Percentiles rank a stretch among this genome's conserved stretches.
These are phyloP conservation scores for Hydrozoanthus gracilis DNA, from an alignment of 92 coral and sea anemone genomes.

Conservation along the genomic window DNA sequence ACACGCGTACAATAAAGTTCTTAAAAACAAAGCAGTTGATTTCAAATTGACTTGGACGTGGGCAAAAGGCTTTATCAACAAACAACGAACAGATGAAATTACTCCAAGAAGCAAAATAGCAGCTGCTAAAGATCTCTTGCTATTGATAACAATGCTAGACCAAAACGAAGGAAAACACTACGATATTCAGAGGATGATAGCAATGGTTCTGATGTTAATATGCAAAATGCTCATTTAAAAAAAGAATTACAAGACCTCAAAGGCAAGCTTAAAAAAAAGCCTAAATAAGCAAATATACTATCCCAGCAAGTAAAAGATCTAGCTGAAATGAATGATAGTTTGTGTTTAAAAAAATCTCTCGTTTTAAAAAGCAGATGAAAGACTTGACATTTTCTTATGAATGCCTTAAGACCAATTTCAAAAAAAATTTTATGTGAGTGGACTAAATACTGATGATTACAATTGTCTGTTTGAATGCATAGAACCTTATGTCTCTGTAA, in stretches of 20 bases:
- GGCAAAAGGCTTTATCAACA: constrained; percentile 47
- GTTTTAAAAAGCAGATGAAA: constrained; percentile 46
- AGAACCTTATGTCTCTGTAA: not conserved
- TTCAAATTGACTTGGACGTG: too few relatives aligned
- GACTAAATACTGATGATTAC: constrained; percentile 56
- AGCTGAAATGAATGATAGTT: constrained; percentile 45
- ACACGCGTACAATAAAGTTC: constrained; percentile 46
- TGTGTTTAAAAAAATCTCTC: constrained; percentile 35
- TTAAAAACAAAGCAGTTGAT: too few relatives aligned
- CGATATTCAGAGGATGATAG: constrained; percentile 35
- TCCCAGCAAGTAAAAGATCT: too few relatives aligned
- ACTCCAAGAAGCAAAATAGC: constrained; percentile 56
- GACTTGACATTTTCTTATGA: constrained; percentile 52
- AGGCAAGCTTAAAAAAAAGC: constrained; percentile 42
- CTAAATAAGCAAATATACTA: constrained; percentile 44
- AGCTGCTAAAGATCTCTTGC: constrained; percentile 56
- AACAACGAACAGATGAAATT: constrained; percentile 50
- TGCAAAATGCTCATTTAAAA: too few relatives aligned
- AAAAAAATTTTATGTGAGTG: constrained; percentile 59
- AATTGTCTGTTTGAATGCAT: constrained; percentile 63
- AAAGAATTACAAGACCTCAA: constrained; percentile 55
- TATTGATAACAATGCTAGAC: too few relatives aligned
- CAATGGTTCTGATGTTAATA: constrained; percentile 49
- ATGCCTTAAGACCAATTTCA: constrained; percentile 38
- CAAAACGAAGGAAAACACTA: constrained; percentile 55